phyloP scores from a whole-genome alignment of 1,140 invertebrate species.

The Aphelinus atriplicis region DNA sequence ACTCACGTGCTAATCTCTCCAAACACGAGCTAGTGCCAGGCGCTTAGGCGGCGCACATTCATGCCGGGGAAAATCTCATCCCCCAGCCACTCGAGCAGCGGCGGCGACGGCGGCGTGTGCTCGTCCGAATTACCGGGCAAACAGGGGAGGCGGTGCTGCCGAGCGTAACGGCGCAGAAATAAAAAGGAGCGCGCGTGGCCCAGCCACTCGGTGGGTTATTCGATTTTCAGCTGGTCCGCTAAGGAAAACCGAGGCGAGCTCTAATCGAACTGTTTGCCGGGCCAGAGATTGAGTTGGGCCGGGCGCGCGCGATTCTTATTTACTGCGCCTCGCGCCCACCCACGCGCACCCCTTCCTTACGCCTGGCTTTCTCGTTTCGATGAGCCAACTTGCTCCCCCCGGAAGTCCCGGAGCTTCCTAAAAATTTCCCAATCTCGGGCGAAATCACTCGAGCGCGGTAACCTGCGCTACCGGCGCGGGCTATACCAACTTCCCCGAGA shows the following conservation, averaged over 20 bases:
- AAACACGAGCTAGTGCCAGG: neutral
- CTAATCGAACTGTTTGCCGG: conserved; percentile 39
- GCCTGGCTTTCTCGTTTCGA: conserved; percentile 1
- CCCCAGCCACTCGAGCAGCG: neutral
- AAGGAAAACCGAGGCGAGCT: neutral
- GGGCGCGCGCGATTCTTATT: conserved; percentile 39
- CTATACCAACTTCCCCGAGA: neutral
- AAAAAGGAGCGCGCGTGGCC: conserved; percentile 17
- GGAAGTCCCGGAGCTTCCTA: conserved; percentile 13
- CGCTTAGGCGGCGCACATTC: conserved; percentile 28
- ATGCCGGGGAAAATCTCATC: conserved; percentile 34
- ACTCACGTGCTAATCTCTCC: too few relatives aligned
- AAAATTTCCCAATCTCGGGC: conserved; percentile 34
- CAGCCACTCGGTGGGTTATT: conserved; percentile 11
- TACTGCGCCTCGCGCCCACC: conserved; percentile 28
- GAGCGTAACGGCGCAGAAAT: neutral
- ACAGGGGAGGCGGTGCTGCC: conserved; percentile 24
- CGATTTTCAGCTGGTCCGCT: too few relatives aligned
- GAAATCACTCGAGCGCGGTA: conserved; percentile 22
- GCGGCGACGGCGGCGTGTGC: neutral
- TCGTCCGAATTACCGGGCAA: conserved; percentile 39
- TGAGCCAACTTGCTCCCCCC: neutral
- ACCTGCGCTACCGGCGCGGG: neutral
- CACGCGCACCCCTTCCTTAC: neutral
- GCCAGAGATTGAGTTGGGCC: conserved; percentile 34